A percentile compares a stretch with the other conserved stretches of the same genome.
These are phyloP conservation scores for Schizothorax lantsangensis DNA, from an alignment of 2,797 vertebrate genomes.

Conservation along the genomic window DNA sequence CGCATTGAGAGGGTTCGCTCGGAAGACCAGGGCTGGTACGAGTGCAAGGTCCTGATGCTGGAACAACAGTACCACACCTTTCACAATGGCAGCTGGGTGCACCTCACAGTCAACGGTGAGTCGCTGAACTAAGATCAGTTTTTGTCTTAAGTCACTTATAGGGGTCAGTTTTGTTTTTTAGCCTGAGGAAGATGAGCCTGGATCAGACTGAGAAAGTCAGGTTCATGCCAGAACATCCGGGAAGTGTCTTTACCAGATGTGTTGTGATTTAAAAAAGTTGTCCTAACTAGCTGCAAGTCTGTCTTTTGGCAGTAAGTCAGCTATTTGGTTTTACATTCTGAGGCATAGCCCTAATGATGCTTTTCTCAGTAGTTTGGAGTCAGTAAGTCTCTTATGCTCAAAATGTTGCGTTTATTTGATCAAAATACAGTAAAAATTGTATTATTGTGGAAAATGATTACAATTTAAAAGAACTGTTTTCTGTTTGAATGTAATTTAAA, in stretches of 20 bases:
- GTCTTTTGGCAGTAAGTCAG: neutral
- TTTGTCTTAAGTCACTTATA: neutral
- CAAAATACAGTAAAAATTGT: neutral
- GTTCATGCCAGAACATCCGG: neutral
- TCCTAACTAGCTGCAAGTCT: neutral
- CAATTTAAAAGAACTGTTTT: neutral
- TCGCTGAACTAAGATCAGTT: constrained; percentile 19
- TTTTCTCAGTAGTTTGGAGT: neutral
- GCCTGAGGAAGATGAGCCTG: neutral
- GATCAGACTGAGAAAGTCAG: neutral
- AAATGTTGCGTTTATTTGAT: neutral
- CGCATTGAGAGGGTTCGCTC: constrained; percentile 93
- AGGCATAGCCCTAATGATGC: neutral
- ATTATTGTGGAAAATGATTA: neutral
- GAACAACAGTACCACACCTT: constrained; percentile 98
- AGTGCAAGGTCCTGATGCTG: constrained; percentile 98
- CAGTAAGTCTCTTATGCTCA: too few relatives aligned
- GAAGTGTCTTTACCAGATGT: neutral
- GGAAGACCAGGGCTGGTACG: constrained; percentile 98
- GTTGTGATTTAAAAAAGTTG: neutral
- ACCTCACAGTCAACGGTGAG: constrained; percentile 96
- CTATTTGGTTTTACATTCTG: neutral
- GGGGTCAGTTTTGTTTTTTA: neutral
- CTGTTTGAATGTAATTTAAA: neutral
- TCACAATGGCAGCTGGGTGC: constrained; percentile 98